Evolutionary conservation across 2,888 invertebrate genomes (phyloP).

Genomic region (Torymus texanus): DNA sequence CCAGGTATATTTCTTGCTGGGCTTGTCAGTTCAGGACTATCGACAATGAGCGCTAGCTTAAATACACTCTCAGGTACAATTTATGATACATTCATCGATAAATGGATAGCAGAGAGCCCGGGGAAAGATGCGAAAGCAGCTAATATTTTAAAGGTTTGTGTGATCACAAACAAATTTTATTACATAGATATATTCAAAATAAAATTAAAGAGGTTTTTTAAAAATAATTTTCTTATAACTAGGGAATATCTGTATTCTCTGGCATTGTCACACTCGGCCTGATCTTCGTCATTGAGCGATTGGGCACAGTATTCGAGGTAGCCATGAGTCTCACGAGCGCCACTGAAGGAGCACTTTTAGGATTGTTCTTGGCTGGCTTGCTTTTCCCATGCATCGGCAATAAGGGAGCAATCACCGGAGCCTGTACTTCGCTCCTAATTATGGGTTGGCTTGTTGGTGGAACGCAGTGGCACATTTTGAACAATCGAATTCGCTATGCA

Average conservation of each 20-base stretch:
- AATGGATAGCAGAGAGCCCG: conserved; percentile 76
- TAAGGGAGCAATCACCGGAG: too few species aligned
- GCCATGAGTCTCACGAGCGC: conserved; percentile 80
- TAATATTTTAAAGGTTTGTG: conserved; percentile 77
- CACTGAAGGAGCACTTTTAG: conserved; percentile 82
- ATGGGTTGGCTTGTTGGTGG: conserved; percentile 67
- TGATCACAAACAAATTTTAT: background rate
- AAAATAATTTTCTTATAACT: too few species aligned
- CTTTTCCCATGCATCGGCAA: too few species aligned
- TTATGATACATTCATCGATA: conserved; percentile 81
- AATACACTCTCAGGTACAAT: conserved; percentile 81
- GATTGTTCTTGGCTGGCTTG: conserved; percentile 62
- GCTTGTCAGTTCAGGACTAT: conserved; percentile 84
- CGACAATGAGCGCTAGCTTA: conserved; percentile 80
- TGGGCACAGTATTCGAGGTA: conserved; percentile 83
- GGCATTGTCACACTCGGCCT: too few species aligned
- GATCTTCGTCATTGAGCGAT: conserved; percentile 78
- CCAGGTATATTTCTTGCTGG: conserved; percentile 86
- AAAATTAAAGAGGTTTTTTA: too few species aligned
- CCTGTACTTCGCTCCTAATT: conserved; percentile 69
- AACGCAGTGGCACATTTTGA: conserved; percentile 63
- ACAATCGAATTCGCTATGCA: conserved; percentile 58
- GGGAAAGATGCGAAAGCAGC: conserved; percentile 77
- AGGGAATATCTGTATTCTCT: too few species aligned
- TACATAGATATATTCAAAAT: too few species aligned